Evolutionary conservation across 1,140 invertebrate species (phyloP).

Genomic region (Babylonia areolata): DNA sequence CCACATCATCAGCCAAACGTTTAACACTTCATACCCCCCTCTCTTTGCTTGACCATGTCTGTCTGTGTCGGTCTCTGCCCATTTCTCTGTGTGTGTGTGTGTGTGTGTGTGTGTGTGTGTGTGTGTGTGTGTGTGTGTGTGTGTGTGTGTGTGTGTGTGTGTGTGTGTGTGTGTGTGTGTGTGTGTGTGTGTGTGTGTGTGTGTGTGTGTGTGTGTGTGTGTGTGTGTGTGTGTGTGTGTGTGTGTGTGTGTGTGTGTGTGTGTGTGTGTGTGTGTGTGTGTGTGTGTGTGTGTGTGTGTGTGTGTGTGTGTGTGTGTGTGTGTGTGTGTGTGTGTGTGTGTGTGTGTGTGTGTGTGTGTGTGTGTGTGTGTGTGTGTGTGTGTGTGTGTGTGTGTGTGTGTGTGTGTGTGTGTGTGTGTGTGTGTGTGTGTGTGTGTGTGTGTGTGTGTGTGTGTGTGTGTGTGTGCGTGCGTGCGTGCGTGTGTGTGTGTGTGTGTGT

Average conservation of each 20-base stretch:
- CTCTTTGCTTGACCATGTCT: background rate
- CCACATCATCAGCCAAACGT: too few species aligned
- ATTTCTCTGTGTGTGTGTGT: background rate
- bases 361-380: too few species aligned
- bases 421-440: too few species aligned
- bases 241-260: background rate
- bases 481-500: too few species aligned
- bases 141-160: background rate
- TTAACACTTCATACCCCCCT: too few species aligned
- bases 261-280: background rate
- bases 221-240: background rate
- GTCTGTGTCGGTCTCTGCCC: background rate
- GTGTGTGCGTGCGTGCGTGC: too few species aligned
- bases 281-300: background rate
- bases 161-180: conserved; percentile 2
- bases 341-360: too few species aligned
- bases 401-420: too few species aligned
- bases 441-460: too few species aligned
- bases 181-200: conserved; percentile 11
- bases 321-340: too few species aligned
- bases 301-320: background rate
- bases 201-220: background rate
- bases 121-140: background rate
- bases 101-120: background rate
- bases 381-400: too few species aligned